A percentile compares a stretch with the other conserved stretches of the same genome.
Conservation (phyloP, 2,113 vertebrate species). For the Suncus etruscus region DNA sequence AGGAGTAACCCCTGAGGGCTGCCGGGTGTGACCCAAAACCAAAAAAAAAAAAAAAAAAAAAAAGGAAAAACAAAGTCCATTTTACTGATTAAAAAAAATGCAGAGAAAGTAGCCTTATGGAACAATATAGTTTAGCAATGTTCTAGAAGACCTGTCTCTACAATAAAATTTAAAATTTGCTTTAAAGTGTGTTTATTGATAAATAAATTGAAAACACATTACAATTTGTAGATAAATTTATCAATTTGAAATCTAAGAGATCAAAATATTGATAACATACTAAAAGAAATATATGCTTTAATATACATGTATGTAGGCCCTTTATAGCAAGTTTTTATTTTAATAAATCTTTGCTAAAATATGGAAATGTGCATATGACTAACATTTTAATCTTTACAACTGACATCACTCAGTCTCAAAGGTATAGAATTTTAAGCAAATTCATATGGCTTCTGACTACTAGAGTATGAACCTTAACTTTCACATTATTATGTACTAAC, state of each 20-base stretch:
- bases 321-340: background rate
- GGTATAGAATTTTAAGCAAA: background rate
- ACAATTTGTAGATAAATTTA: background rate
- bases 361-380: background rate
- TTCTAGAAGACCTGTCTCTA: background rate
- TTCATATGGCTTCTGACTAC: background rate
- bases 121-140: background rate
- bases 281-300: background rate
- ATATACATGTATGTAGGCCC: background rate
- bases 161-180: too few species aligned
- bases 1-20: too few species aligned
- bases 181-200: background rate
- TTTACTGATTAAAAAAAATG: background rate
- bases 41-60: too few species aligned
- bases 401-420: background rate
- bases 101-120: background rate
- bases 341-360: background rate
- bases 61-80: background rate
- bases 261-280: background rate
- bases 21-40: too few species aligned
- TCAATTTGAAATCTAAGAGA: conserved; percentile 10
- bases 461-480: background rate
- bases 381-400: background rate
- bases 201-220: background rate
- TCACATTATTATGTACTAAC: background rate